phyloP scores from a whole-genome alignment of 2,797 vertebrate genomes.

The Mormyrus proboscirostris region DNA sequence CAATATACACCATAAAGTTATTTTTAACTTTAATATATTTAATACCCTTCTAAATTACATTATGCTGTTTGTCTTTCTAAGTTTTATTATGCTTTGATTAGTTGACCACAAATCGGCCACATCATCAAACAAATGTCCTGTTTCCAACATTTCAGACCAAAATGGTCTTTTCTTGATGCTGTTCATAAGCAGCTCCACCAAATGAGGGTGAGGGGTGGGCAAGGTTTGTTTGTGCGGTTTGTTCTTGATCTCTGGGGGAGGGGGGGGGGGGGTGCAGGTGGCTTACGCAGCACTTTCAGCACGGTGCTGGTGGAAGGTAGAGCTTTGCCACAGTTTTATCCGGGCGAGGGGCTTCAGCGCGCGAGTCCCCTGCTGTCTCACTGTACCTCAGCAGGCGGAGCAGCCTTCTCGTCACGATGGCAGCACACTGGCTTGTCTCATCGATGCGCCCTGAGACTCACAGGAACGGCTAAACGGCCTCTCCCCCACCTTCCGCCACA shows the following conservation, averaged over 20 bases:
- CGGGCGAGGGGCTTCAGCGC: not conserved
- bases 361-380: not conserved
- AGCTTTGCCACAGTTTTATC: not conserved
- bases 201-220: not conserved
- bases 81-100: not conserved
- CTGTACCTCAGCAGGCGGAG: not conserved
- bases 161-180: not conserved
- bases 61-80: not conserved
- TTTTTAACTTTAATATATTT: not conserved
- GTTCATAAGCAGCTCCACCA: not conserved
- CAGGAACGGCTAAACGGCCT: not conserved
- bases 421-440: not conserved
- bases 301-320: not conserved
- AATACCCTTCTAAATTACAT: not conserved
- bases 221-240: not conserved
- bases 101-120: not conserved
- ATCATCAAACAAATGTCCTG: not conserved
- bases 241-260: not conserved
- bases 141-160: not conserved
- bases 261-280: not conserved
- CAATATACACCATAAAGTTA: not conserved
- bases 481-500: not conserved
- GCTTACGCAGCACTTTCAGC: not conserved
- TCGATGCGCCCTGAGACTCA: not conserved
- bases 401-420: not conserved